These are phyloP conservation scores for Scomberomorus guttatus DNA, from an alignment of 2,797 vertebrate genomes.

Conservation along the genomic window DNA sequence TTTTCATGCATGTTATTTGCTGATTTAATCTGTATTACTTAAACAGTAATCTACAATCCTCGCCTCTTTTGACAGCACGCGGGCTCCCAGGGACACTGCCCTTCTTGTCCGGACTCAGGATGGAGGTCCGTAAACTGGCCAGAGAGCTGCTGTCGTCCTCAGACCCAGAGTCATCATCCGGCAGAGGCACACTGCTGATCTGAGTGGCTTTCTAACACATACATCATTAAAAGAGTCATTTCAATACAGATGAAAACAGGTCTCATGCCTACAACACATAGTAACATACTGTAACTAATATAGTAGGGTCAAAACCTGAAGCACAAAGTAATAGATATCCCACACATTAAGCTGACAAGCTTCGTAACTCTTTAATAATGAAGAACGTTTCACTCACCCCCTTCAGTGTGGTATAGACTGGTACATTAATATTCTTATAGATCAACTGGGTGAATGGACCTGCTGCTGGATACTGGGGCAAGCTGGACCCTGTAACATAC, in stretches of 20 bases:
- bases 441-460: conserved; percentile 91
- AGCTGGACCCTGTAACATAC: conserved; percentile 83
- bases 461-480: conserved; percentile 82
- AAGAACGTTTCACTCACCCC: conserved; percentile 87
- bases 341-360: neutral
- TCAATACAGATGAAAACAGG: neutral
- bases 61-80: conserved; percentile 94
- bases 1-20: neutral
- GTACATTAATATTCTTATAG: conserved; percentile 93
- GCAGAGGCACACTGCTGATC: conserved; percentile 93
- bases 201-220: conserved; percentile 91
- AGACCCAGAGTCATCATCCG: conserved; percentile 95
- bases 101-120: conserved; percentile 88
- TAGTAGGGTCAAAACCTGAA: neutral
- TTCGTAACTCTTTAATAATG: neutral
- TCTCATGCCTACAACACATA: neutral
- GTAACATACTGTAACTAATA: neutral
- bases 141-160: conserved; percentile 96
- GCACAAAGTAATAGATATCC: neutral
- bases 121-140: conserved; percentile 90
- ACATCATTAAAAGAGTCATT: neutral
- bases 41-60: neutral
- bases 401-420: conserved; percentile 94
- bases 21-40: neutral
- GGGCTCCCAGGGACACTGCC: conserved; percentile 92